phyloP scores from a whole-genome alignment of 2,113 vertebrate species.

The human region DNA sequence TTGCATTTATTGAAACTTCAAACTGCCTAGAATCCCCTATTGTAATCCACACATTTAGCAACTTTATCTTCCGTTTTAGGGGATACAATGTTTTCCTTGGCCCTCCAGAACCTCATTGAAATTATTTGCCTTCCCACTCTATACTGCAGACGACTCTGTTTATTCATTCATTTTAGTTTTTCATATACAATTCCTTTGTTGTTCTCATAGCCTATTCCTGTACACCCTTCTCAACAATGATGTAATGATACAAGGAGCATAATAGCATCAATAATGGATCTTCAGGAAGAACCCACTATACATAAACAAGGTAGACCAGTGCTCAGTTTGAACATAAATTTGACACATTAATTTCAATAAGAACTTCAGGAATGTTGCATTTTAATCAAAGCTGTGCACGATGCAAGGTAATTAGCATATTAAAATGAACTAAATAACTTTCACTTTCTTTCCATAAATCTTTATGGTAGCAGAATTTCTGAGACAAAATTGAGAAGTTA shows the following conservation, averaged over 20 bases:
- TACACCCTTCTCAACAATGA: background rate
- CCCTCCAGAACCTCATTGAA: background rate
- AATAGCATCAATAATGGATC: background rate
- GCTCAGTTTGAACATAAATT: background rate
- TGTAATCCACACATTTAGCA: background rate
- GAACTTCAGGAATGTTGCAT: background rate
- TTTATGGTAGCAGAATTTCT: background rate
- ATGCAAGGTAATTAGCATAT: background rate
- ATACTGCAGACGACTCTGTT: background rate
- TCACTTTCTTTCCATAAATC: background rate
- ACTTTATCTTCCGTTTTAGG: background rate
- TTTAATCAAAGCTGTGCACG: conserved; percentile 9
- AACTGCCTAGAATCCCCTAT: background rate
- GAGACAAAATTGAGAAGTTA: conserved; percentile 38
- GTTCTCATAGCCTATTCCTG: background rate
- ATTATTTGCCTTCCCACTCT: background rate
- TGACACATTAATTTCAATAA: background rate
- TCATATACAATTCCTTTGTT: background rate
- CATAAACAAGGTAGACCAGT: background rate
- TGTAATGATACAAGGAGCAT: background rate
- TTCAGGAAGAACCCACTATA: background rate
- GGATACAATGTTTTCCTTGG: background rate
- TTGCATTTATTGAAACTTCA: background rate
- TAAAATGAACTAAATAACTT: conserved; percentile 24
- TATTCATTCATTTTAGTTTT: background rate